Percentiles rank a stretch among this genome's conserved stretches.
Conservation (phyloP, 2,113 vertebrate species). For the Vidua chalybeata region DNA sequence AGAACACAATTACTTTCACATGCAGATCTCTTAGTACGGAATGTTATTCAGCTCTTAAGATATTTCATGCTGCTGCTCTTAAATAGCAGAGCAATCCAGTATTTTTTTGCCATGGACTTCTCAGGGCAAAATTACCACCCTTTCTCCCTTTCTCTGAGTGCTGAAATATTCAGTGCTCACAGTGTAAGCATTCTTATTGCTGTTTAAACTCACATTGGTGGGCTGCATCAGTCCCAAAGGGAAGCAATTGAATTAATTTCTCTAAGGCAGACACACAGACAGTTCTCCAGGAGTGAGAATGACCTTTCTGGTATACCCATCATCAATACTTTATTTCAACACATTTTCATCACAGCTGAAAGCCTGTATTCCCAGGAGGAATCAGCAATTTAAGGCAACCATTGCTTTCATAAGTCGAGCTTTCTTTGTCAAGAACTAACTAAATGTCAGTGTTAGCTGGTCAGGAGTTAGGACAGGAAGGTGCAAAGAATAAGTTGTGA, state of each 20-base stretch:
- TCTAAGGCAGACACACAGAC: conserved; percentile 24
- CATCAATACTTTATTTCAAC: conserved; percentile 62
- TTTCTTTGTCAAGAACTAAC: conserved; percentile 36
- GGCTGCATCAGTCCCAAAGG: not conserved
- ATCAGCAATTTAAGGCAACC: conserved; percentile 3
- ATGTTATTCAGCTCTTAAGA: not conserved
- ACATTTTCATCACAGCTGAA: conserved; percentile 46
- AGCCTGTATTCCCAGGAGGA: conserved; percentile 28
- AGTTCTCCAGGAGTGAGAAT: conserved; percentile 12
- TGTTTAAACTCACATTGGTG: conserved; percentile 32
- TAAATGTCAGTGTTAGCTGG: conserved; percentile 37
- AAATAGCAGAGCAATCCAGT: not conserved
- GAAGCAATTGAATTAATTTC: conserved; percentile 59
- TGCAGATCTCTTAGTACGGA: not conserved
- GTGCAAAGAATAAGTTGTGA: not conserved
- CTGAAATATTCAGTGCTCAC: not conserved
- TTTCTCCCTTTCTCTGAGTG: not conserved
- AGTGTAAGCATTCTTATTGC: not conserved
- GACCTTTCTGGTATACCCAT: conserved; percentile 53
- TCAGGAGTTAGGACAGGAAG: not conserved
- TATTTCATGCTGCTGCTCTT: not conserved
- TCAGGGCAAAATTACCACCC: not conserved
- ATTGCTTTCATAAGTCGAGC: not conserved
- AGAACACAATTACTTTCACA: not conserved
- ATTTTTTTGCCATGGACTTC: not conserved